Base-by-base conservation (phyloP, 2,113 vertebrate species). In the Dicentrarchus labrax region DNA sequence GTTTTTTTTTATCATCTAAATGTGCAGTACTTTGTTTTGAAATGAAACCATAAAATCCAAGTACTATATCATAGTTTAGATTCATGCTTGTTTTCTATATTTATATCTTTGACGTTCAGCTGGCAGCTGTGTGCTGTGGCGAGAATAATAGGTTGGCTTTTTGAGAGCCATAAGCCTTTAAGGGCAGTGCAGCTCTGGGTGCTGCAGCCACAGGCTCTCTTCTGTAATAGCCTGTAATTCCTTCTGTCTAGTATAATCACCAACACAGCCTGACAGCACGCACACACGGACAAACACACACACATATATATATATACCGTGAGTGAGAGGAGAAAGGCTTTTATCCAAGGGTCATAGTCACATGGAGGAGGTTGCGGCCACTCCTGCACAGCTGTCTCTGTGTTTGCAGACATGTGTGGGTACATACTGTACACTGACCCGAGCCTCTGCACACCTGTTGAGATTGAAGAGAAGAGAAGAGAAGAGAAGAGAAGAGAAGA, bases 161-260 rank as follows among this genome's bases (percentile, higher is more conserved):
- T 85, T 80, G 76, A 89, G 79, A 90, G 73, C 78, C 57, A 22
- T 87, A 72, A 88, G 82, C 86, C 89, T 92, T 91, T 88, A 89
- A 94, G 91, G 90, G 88, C 86, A 87, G 80, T 59, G 16, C 64
- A 66, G 83, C 85, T 88, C 83, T 88, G 85, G 86, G 79, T 91
- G 88, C 86, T 79, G 81, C 80, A 88, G 92, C 76, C 91, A 91
- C 80, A 80, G 85, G 76, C 92, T 89, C 85, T 90, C 69, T 66
- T 80, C 91, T 89, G 89, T 94, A 94, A 92, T 93, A 85, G 86
- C 88, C 89, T 90, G 90, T 93, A 94, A 94, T 94, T 93, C 88
- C 86, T 91, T 89, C 88, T 93, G 90, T 91, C 93, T 88, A 83
- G 87, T 84, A 85, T 90, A 91, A 93, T 93, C 88, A 94, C 88